Evolutionary conservation across 2,888 invertebrate genomes (phyloP), one percentile per base, ranked within the genome.

Genomic region (Anarsia innoxiella): DNA sequence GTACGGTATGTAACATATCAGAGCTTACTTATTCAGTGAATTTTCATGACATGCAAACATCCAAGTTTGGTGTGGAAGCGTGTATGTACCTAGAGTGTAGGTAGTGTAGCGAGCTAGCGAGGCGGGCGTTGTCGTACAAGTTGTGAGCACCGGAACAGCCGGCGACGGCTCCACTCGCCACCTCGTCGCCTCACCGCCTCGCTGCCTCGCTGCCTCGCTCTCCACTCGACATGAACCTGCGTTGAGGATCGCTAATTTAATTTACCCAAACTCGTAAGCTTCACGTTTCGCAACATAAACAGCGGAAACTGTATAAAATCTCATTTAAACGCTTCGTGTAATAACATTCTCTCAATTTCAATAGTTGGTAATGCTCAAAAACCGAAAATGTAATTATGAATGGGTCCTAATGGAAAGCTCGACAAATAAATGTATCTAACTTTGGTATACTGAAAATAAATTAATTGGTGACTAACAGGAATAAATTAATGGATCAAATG

Each of bases 181-280:
- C n/a, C n/a, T n/a, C n/a, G n/a, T n/a, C n/a, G n/a, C n/a, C n/a
- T n/a, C n/a, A n/a, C n/a, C n/a, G n/a, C n/a, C n/a, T n/a, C n/a
- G n/a, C n/a, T n/a, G n/a, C n/a, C n/a, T n/a, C n/a, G n/a, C 23
- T 12, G 32, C 13, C 31, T 12, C 23, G 23, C 23, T 14, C 12
- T n/a, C n/a, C n/a, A n/a, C 23, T 32, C 32, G n/a, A 13, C 33
- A 23, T 12, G n/a, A 11, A 5, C 45, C 44, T 44, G 47, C 49
- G 48, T 49, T 46, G 49, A 47, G 49, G 49, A 55, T 54, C 51
- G 49, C 58, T 63, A 67, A 68, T 65, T 68, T 61, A 64, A 69
- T 69, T 61, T 61, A 44, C 50, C 54, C 43, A 56, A 60, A 62
- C 57, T 54, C 57, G 45, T 42, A 48, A 59, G 56, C 53, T 59